Percentiles rank a stretch among this genome's conserved stretches.
Conservation (phyloP, 2,888 invertebrate species). For the Parochlus steinenii region DNA sequence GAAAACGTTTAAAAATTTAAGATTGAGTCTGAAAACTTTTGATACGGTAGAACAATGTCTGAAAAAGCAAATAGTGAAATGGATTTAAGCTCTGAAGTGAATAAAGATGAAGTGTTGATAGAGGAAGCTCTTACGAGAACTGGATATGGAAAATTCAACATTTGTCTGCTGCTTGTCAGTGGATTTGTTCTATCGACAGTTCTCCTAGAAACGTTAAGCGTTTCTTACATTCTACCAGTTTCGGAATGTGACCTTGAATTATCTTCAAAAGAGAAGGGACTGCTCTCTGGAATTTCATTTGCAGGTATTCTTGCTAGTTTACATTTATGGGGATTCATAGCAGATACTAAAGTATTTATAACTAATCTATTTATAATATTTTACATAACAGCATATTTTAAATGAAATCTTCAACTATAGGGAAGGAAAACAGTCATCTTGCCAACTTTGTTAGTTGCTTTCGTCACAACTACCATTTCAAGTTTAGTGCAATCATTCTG, state of each 20-base stretch:
- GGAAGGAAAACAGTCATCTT: conserved; percentile 34
- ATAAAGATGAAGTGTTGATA: too few species aligned
- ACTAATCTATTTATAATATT: too few species aligned
- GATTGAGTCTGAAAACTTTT: too few species aligned
- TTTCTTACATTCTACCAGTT: conserved; percentile 35
- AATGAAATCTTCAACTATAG: too few species aligned
- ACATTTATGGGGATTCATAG: conserved; percentile 40
- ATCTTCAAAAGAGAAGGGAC: conserved; percentile 26
- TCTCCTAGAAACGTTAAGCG: conserved; percentile 29
- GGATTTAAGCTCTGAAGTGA: too few species aligned
- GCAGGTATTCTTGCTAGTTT: conserved; percentile 37
- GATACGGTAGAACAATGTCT: too few species aligned
- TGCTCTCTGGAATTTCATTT: conserved; percentile 26
- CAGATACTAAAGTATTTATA: conserved; percentile 36
- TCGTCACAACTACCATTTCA: conserved; percentile 32
- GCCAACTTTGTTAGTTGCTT: conserved; percentile 32
- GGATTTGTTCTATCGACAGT: conserved; percentile 35
- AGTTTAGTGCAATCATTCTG: conserved; percentile 33
- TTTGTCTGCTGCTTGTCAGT: conserved; percentile 30
- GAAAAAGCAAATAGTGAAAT: too few species aligned
- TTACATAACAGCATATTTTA: too few species aligned
- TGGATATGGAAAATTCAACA: conserved; percentile 37
- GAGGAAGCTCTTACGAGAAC: conserved; percentile 4
- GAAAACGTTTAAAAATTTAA: too few species aligned
- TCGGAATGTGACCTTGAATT: conserved; percentile 31